A percentile compares a stretch with the other conserved stretches of the same genome.
phyloP scores from a whole-genome alignment of 2,888 invertebrate species.

The Cephonodes hylas region DNA sequence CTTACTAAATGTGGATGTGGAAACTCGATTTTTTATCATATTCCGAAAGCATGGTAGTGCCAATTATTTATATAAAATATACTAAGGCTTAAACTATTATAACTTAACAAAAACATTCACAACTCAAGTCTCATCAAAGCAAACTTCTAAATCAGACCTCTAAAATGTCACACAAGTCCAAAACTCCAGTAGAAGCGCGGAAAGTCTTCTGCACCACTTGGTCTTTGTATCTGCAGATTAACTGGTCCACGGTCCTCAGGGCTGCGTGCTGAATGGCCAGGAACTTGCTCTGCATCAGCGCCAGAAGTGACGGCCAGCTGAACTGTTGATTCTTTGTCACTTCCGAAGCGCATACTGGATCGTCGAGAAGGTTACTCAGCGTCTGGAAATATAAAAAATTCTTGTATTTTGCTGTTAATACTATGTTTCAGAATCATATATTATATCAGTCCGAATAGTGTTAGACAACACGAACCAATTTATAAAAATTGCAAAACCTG shows the following conservation, averaged over 20 bases:
- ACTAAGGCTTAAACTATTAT: not conserved
- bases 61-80: no score
- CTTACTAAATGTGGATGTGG: no score
- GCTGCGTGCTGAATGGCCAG: slow-evolving; percentile 75
- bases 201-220: slow-evolving; percentile 73
- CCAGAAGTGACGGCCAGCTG: slow-evolving; percentile 68
- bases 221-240: slow-evolving; percentile 72
- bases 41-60: no score
- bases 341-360: slow-evolving; percentile 66
- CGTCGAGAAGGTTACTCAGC: slow-evolving; percentile 74
- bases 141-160: slow-evolving; percentile 53
- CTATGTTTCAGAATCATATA: no score
- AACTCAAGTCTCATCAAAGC: not conserved
- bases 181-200: slow-evolving; percentile 69
- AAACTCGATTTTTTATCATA: no score
- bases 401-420: not conserved
- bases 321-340: slow-evolving; percentile 76
- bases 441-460: no score
- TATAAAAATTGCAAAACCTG: no score
- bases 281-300: slow-evolving; percentile 72
- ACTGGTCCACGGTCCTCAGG: slow-evolving; percentile 65
- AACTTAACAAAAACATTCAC: no score
- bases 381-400: slow-evolving; percentile 50
- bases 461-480: no score
- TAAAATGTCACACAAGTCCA: slow-evolving; percentile 73